These are phyloP conservation scores for Pristionchus japonicus DNA, from an alignment of 2,888 invertebrate species.

Conservation along the genomic window DNA sequence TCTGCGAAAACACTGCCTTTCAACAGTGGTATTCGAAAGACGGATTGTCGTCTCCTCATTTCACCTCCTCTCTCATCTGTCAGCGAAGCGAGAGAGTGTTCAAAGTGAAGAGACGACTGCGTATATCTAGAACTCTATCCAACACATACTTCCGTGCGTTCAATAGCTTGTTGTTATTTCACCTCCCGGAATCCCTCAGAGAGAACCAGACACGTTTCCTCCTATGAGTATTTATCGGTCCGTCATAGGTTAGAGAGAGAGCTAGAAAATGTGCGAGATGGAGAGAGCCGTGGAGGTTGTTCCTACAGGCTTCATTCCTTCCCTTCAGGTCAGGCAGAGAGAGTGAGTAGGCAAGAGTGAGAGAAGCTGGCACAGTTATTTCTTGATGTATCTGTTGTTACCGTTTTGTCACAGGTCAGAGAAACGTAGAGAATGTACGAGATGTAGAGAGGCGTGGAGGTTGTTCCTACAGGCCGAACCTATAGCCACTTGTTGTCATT, in stretches of 20 bases:
- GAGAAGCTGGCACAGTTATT: too few relatives aligned
- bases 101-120: background rate
- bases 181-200: background rate
- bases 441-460: background rate
- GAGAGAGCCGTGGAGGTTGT: too few relatives aligned
- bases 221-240: background rate
- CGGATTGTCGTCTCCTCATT: background rate
- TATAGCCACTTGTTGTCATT: background rate
- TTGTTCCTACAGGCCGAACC: background rate
- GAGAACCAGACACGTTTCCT: too few relatives aligned
- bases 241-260: background rate
- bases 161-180: background rate
- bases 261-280: too few relatives aligned
- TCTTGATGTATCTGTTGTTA: background rate
- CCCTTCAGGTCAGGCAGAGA: too few relatives aligned
- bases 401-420: background rate
- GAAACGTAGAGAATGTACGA: too few relatives aligned
- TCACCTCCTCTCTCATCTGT: background rate
- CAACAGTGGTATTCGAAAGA: background rate
- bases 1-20: background rate
- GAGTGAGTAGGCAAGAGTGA: too few relatives aligned
- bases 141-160: background rate
- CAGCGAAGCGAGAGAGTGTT: background rate
- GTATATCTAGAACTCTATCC: background rate
- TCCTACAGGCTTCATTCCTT: too few relatives aligned